phyloP scores from a whole-genome alignment of 2,113 vertebrate species.

The Erinaceus europaeus region DNA sequence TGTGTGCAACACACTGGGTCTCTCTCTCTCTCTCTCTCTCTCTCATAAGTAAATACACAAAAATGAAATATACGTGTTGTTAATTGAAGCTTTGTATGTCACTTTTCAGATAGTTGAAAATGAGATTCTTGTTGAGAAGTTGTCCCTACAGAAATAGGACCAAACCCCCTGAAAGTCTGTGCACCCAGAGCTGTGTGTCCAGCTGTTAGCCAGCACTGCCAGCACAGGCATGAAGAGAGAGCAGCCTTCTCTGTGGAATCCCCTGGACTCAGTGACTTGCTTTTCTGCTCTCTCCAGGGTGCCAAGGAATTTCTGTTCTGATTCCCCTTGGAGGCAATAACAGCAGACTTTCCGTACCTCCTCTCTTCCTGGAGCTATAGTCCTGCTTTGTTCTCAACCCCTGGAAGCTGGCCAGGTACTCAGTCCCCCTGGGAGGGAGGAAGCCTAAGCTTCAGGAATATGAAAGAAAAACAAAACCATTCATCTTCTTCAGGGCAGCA shows the following conservation, averaged over 20 bases:
- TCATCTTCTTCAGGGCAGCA: neutral
- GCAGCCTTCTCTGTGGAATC: neutral
- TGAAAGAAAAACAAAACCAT: slow-evolving; percentile 33
- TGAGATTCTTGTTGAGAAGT: neutral
- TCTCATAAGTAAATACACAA: too few relatives aligned
- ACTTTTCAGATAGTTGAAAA: neutral
- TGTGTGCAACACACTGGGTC: too few relatives aligned
- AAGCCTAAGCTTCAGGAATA: neutral
- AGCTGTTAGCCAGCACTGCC: neutral
- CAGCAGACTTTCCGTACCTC: neutral
- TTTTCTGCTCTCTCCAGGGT: neutral
- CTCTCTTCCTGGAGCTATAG: neutral
- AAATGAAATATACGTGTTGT: too few relatives aligned
- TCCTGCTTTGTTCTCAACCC: neutral
- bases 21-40: too few relatives aligned
- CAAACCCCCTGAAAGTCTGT: neutral
- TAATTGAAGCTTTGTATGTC: too few relatives aligned
- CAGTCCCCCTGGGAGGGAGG: neutral
- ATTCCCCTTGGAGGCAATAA: neutral
- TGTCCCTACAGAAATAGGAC: neutral
- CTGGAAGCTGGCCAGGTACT: neutral
- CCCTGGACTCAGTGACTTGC: neutral
- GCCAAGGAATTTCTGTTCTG: neutral
- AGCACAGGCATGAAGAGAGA: neutral
- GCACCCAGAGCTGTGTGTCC: too few relatives aligned